A percentile compares a stretch with the other conserved stretches of the same genome.
These are phyloP conservation scores for Cyclopterus lumpus DNA, from an alignment of 2,797 vertebrate genomes.

Conservation along the genomic window DNA sequence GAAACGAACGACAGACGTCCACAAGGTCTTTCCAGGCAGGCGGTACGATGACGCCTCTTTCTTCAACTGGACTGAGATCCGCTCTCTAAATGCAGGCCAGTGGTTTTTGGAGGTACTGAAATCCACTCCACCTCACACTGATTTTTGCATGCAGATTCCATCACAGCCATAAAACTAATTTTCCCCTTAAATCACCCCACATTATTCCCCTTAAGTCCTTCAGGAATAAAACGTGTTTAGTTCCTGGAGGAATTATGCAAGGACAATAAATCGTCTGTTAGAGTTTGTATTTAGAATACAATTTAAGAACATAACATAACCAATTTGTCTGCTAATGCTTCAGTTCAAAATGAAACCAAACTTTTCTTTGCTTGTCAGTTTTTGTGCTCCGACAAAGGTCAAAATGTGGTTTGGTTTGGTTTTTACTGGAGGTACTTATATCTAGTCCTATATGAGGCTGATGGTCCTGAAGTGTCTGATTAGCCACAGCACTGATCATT, in stretches of 20 bases:
- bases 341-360: too few relatives aligned
- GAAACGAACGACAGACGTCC: conserved; percentile 91
- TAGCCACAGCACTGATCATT: background rate
- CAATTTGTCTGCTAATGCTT: too few relatives aligned
- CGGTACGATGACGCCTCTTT: conserved; percentile 85
- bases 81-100: conserved; percentile 91
- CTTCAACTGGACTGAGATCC: conserved; percentile 96
- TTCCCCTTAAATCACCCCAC: background rate
- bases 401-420: too few relatives aligned
- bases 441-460: too few relatives aligned
- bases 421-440: too few relatives aligned
- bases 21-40: conserved; percentile 85
- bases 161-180: background rate
- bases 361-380: too few relatives aligned
- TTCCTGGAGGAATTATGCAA: background rate
- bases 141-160: background rate
- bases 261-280: background rate
- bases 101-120: conserved; percentile 93
- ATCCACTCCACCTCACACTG: background rate
- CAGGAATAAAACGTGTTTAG: background rate
- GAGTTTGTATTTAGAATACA: background rate
- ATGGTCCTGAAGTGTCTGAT: too few relatives aligned
- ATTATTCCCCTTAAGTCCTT: background rate
- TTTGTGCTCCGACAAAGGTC: too few relatives aligned
- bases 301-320: background rate